Evolutionary conservation across 1,140 invertebrate genomes (phyloP), one percentile per base, ranked within the genome.

Genomic region (Dendroctonus valens): DNA sequence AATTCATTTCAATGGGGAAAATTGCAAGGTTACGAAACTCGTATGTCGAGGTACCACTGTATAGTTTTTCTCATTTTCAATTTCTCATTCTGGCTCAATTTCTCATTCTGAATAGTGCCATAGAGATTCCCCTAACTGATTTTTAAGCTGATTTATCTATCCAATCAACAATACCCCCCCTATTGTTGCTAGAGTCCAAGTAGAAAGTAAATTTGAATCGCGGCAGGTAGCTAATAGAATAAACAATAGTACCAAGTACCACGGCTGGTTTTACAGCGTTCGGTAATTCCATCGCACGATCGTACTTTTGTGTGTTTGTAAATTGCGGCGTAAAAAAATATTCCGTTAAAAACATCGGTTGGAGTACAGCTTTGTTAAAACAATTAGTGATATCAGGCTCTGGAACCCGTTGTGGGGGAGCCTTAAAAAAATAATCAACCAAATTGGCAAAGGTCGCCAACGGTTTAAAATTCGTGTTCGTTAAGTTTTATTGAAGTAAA

Each of bases 131-230:
- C 26, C 26, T 1, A 26, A 3, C 3, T 26, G 26, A 26, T 26
- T 26, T 26, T 26, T 26, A 26, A 26, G 3, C 3, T 26, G 26
- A 26, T 26, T 26, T 26, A 26, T 26, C 26, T 1, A 3, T 26
- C 50, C 9, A 26, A 52, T 52, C 50, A 9, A 39, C 58, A n/a
- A 59, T 15, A 48, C 50, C 26, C 58, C 58, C 58, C 44, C 58
- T 39, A 59, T 59, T 59, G 58, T 49, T 59, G 26, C 42, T 49
- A 59, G 37, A 44, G 39, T 15, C 15, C 15, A 48, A 37, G 44
- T 59, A 59, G 58, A 59, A 59, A 59, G 58, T 59, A 59, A 59
- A 59, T 59, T 57, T 49, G 15, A 38, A 49, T 49, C 46, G 58
- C 58, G 44, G 58, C 58, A 59, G 58, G 58, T 59, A 59, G 58